Base-by-base conservation (phyloP, 2,888 invertebrate species). In the Philhelius pedissequus region DNA sequence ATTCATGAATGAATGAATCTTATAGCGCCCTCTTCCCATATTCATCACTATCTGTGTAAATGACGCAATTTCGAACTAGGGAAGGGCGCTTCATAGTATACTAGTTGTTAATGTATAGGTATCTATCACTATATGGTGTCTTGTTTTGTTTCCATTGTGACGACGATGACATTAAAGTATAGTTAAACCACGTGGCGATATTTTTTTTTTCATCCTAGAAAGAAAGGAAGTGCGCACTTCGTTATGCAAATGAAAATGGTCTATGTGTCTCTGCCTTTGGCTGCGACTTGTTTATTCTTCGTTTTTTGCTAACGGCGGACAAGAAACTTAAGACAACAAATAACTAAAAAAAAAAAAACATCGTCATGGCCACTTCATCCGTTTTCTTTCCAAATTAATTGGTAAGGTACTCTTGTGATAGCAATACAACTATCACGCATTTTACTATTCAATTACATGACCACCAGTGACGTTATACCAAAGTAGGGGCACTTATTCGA, bases 181-280 rank as follows among this genome's bases (percentile, higher is more conserved):
- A 20, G 30, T 13, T 13, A 22, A 52, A 32, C 56, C 48, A 66
- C 64, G 43, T 64, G 52, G 43, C 43, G 32, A 62, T 62, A 4
- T 43, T 60, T 48, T 30, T 48, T 60, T 48, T 30, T 48, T 71
- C 15, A 52, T 77, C 20, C 20, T 40, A 22, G 48, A 40, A 78
- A 22, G 48, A 40, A 78, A 74, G 82, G 78, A 83, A 83, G 82
- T 83, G 78, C 82, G 82, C 82, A 78, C 64, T 83, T 83, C 62
- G 73, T 64, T 83, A 83, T 83, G 62, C 64, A 83, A 83, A 78
- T 78, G 62, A 77, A 68, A 38, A 6, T 25, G 30, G n/a, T n/a
- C 32, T 40, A 52, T 60, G 43, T 45, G 54, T 27, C 9, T 32
- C 2, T 7, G 20, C 20, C 22, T 7, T 18, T 15, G 64, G 30